phyloP scores from a whole-genome alignment of 1,140 invertebrate species.

The Lordiphosa mommai region DNA sequence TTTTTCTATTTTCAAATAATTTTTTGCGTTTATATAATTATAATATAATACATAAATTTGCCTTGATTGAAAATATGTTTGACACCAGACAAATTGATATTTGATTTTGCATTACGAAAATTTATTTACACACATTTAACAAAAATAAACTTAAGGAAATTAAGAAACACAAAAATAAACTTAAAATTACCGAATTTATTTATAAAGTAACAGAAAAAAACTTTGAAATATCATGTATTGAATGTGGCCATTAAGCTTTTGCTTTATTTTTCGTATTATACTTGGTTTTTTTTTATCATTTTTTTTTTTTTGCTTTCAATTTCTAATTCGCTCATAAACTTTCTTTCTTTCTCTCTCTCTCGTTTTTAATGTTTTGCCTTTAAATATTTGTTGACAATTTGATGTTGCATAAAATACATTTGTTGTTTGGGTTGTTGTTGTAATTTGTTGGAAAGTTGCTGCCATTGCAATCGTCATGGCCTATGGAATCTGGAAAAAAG shows the following conservation, averaged over 20 bases:
- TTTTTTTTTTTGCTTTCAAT: slow-evolving; percentile 31
- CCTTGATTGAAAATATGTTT: slow-evolving; percentile 58
- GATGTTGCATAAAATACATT: slow-evolving; percentile 78
- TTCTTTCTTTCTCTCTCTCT: slow-evolving; percentile 21
- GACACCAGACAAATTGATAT: slow-evolving; percentile 58
- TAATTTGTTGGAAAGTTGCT: slow-evolving; percentile 77
- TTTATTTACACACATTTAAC: slow-evolving; percentile 71
- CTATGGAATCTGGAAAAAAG: slow-evolving; percentile 84
- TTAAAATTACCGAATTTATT: slow-evolving; percentile 66
- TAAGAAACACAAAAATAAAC: slow-evolving; percentile 37
- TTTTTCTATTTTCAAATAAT: slow-evolving; percentile 8
- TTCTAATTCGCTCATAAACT: slow-evolving; percentile 12
- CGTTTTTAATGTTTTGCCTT: slow-evolving; percentile 62
- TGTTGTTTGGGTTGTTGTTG: slow-evolving; percentile 70
- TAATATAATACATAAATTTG: slow-evolving; percentile 74
- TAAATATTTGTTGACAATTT: slow-evolving; percentile 72
- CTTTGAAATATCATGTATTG: slow-evolving; percentile 36
- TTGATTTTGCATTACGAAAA: slow-evolving; percentile 21
- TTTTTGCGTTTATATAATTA: slow-evolving; percentile 27
- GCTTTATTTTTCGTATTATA: too few species aligned
- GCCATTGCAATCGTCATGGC: slow-evolving; percentile 88
- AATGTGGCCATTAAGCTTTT: slow-evolving; percentile 23
- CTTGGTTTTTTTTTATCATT: neutral
- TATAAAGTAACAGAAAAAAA: slow-evolving; percentile 46
- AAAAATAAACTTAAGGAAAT: slow-evolving; percentile 23